phyloP scores from a whole-genome alignment of 2,888 invertebrate species.

The Drosophila picticornis region DNA sequence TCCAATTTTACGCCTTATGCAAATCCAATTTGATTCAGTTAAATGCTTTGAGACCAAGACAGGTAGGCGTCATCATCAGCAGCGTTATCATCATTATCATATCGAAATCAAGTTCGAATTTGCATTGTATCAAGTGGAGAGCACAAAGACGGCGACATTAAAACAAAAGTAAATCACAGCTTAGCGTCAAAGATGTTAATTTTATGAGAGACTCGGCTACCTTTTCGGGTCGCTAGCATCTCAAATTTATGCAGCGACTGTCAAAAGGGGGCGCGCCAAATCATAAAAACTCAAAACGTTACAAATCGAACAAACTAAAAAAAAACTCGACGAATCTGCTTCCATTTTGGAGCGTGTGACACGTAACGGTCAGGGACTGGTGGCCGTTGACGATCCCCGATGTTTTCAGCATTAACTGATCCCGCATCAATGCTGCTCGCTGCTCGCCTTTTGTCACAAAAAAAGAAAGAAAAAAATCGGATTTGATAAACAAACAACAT shows the following conservation, averaged over 20 bases:
- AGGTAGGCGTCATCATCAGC: constrained; percentile 68
- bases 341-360: constrained; percentile 54
- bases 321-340: constrained; percentile 26
- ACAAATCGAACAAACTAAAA: constrained; percentile 48
- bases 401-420: constrained; percentile 37
- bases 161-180: constrained; percentile 84
- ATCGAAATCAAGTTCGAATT: constrained; percentile 64
- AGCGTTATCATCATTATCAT: constrained; percentile 31
- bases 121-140: constrained; percentile 54
- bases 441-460: constrained; percentile 58
- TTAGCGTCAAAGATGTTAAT: constrained; percentile 82
- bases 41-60: constrained; percentile 48
- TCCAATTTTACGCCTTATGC: constrained; percentile 53
- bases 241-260: constrained; percentile 63
- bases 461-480: constrained; percentile 30
- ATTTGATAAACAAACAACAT: constrained; percentile 44
- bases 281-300: constrained; percentile 63
- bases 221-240: constrained; percentile 55
- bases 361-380: constrained; percentile 64
- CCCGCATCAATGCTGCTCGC: constrained; percentile 67
- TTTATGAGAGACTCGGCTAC: constrained; percentile 73
- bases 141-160: constrained; percentile 77
- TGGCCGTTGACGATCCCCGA: constrained; percentile 48
- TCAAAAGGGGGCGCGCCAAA: constrained; percentile 68
- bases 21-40: constrained; percentile 72